Percentiles rank a stretch among this genome's conserved stretches.
Conservation (phyloP, 2,888 invertebrate species). For the Drosophila formosana region DNA sequence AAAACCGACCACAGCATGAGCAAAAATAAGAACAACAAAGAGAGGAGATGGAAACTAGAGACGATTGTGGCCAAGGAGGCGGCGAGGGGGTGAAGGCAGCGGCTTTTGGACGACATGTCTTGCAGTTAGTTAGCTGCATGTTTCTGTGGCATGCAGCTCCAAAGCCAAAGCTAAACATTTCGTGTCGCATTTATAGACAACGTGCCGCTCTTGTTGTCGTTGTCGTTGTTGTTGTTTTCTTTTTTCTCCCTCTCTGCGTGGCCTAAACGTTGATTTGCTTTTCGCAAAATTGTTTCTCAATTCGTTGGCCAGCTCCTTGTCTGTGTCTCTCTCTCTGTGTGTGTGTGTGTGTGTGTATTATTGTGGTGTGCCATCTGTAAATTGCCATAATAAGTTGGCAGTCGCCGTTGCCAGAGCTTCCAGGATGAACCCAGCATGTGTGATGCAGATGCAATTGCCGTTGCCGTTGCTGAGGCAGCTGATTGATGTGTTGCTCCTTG, state of each 20-base stretch:
- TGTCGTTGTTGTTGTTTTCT: background rate
- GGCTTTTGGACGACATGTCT: constrained; percentile 56
- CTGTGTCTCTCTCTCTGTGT: constrained; percentile 4
- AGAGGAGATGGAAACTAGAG: constrained; percentile 13
- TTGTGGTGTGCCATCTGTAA: constrained; percentile 46
- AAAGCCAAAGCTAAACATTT: constrained; percentile 70
- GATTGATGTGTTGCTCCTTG: constrained; percentile 32
- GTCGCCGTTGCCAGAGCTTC: constrained; percentile 33
- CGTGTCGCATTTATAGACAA: constrained; percentile 80
- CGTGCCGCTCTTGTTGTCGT: constrained; percentile 52
- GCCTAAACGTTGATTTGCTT: constrained; percentile 76
- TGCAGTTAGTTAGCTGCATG: constrained; percentile 74
- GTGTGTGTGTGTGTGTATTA: constrained; percentile 17
- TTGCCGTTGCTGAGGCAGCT: constrained; percentile 23
- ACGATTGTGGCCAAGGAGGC: background rate
- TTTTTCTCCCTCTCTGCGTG: constrained; percentile 6
- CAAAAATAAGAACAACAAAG: background rate
- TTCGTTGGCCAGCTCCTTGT: constrained; percentile 50
- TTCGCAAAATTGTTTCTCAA: constrained; percentile 74
- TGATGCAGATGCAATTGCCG: constrained; percentile 28
- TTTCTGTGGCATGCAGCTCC: constrained; percentile 63
- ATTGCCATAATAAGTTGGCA: constrained; percentile 73
- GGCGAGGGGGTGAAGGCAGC: background rate
- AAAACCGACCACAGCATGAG: constrained; percentile 18
- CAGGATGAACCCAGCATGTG: constrained; percentile 37